Percentiles rank a stretch among this genome's conserved stretches.
phyloP scores from a whole-genome alignment of 2,797 vertebrate genomes.

The Gymnodraco acuticeps region DNA sequence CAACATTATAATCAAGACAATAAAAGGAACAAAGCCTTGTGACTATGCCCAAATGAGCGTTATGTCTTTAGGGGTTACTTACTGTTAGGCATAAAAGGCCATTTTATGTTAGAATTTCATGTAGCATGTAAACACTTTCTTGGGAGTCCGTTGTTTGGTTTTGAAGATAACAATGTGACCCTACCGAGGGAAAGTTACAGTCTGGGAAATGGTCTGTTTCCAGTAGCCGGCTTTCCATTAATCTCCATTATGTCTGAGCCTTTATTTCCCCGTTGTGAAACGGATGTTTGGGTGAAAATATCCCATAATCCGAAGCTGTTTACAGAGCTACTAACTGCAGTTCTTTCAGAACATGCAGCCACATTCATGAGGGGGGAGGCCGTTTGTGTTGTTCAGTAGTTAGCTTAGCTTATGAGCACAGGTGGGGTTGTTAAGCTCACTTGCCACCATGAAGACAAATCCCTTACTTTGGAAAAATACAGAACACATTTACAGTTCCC shows the following conservation, averaged over 20 bases:
- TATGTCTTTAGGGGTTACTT: not conserved
- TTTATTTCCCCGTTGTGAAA: conserved; percentile 43
- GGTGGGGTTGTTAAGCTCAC: not conserved
- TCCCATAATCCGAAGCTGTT: conserved; percentile 44
- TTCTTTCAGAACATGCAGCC: conserved; percentile 20
- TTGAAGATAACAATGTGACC: not conserved
- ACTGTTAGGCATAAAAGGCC: conserved; percentile 16
- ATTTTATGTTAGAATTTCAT: conserved; percentile 5
- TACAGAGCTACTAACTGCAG: conserved; percentile 27
- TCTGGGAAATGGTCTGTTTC: conserved; percentile 51
- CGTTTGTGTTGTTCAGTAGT: not conserved
- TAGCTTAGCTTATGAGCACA: conserved; percentile 16
- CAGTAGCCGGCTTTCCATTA: conserved; percentile 38
- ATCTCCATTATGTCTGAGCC: conserved; percentile 43
- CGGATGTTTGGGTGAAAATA: conserved; percentile 67
- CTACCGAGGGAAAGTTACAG: conserved; percentile 36
- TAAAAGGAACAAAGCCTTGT: conserved; percentile 3
- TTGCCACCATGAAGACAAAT: conserved; percentile 5
- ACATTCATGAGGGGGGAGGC: not conserved
- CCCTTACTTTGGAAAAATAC: conserved; percentile 3
- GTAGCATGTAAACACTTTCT: conserved; percentile 10
- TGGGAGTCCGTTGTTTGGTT: conserved; percentile 34
- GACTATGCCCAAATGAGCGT: not conserved
- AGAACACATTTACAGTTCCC: not conserved
- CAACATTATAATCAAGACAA: not conserved